Evolutionary conservation across 1,140 invertebrate species (phyloP).

Genomic region (Lucilia sericata): DNA sequence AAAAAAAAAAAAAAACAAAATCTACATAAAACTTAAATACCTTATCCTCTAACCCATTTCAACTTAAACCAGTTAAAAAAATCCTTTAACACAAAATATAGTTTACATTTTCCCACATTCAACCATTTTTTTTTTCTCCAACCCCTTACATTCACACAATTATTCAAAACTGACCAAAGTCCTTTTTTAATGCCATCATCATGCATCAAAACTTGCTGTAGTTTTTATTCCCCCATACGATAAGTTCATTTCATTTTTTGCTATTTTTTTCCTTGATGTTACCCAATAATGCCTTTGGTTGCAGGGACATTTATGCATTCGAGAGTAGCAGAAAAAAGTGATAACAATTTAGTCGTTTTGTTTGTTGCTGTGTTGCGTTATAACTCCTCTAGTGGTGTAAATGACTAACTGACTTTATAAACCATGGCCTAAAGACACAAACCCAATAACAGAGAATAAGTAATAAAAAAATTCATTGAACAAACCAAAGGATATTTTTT

Average conservation of each 20-base stretch:
- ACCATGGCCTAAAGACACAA: constrained; percentile 39
- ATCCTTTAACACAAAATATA: neutral
- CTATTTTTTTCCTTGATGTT: no score
- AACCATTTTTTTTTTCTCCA: neutral
- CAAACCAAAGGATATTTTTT: constrained; percentile 34
- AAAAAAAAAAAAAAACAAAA: no score
- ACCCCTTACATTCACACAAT: constrained; percentile 16
- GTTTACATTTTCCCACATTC: neutral
- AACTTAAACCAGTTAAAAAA: no score
- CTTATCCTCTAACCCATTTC: no score
- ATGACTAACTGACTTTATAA: constrained; percentile 40
- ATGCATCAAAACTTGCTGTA: neutral
- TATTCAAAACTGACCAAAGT: constrained; percentile 42
- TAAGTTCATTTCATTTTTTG: no score
- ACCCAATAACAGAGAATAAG: neutral
- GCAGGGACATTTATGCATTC: neutral
- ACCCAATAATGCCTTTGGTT: neutral
- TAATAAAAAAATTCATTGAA: constrained; percentile 22
- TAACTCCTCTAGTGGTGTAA: constrained; percentile 28
- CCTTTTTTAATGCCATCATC: neutral
- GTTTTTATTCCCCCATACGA: neutral
- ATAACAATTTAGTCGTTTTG: neutral
- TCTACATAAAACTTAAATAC: no score
- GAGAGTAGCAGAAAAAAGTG: neutral
- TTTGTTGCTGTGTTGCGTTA: neutral